phyloP scores from a whole-genome alignment of 2,113 vertebrate species.

The Nematolebias whitei region DNA sequence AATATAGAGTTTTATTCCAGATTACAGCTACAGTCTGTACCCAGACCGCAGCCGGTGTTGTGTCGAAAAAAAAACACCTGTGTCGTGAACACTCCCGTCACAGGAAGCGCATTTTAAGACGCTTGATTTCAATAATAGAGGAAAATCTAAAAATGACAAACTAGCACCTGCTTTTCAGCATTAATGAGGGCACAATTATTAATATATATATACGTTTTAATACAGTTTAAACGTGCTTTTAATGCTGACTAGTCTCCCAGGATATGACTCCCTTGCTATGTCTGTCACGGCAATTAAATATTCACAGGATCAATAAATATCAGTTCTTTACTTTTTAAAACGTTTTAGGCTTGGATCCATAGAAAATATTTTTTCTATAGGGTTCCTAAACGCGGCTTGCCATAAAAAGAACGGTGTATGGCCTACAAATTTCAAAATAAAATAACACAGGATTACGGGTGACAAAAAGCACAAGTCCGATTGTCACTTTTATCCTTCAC shows the following conservation, averaged over 20 bases:
- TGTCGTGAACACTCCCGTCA: neutral
- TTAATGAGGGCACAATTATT: neutral
- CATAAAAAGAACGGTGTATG: too few relatives aligned
- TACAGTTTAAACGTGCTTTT: neutral
- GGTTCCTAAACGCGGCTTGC: too few relatives aligned
- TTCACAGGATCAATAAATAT: too few relatives aligned
- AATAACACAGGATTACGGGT: neutral
- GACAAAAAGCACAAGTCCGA: neutral
- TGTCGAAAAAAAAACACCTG: neutral
- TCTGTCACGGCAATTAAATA: neutral
- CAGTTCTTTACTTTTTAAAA: too few relatives aligned
- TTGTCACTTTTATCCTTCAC: neutral
- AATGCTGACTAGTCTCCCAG: neutral
- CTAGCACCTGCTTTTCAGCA: neutral
- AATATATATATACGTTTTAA: neutral
- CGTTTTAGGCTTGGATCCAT: too few relatives aligned
- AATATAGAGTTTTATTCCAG: conserved; percentile 33
- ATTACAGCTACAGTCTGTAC: conserved; percentile 32
- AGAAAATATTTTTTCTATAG: too few relatives aligned
- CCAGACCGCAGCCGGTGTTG: conserved; percentile 36
- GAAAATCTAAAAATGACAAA: neutral
- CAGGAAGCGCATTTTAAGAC: neutral
- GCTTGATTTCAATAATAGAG: neutral
- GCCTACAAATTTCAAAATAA: too few relatives aligned
- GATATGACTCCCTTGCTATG: neutral